Base-by-base conservation (phyloP, 1,140 invertebrate species). In the Sweltsa coloradensis region DNA sequence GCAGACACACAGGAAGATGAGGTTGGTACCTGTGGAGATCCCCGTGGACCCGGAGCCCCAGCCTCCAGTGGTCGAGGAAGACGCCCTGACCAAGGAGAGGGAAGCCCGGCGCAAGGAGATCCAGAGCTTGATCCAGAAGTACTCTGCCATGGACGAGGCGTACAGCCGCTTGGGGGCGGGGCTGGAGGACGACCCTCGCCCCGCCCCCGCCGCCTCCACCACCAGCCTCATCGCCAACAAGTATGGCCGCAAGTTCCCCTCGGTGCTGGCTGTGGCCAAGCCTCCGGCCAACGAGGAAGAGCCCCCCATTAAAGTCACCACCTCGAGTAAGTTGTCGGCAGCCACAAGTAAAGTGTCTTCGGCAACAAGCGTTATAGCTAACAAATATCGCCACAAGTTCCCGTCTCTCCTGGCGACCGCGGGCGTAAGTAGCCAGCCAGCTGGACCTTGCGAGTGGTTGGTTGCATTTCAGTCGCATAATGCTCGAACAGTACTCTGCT, bases 71-170 rank as follows among this genome's bases (percentile, higher is more conserved):
- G 11, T 65, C 60, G 47, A 67, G n/a, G 42, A 44, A 14, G 57
- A 60, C 47, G 66, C 71, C 5, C 65, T 82, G n/a, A n/a, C n/a
- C 6, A 69, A 69, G 45, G 83, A 86, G 47, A 69, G 85, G 18
- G 81, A 83, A 59, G 79, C 78, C 13, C 78, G 78, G 52, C 72
- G 85, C 3, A 86, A 85, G 52, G 85, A 89, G 57, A 85, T 89
- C 7, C 80, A 84, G 60, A 78, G 78, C 50, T 63, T 88, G 6
- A 85, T 88, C 31, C 70, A 79, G 66, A 85, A 85, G 53, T 87
- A 87, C 58, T 74, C 80, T 0, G 75, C 76, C 14, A 60, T 83
- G 43, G 83, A 84, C 44, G 81, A 82, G 47, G 69, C 74, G 23
- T 76, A 78, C 39, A 47, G 23, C 21, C 44, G 19, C n/a, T 11